A percentile compares a stretch with the other conserved stretches of the same genome.
Evolutionary conservation across 2,797 vertebrate species (phyloP).

Genomic region (Lagorchestes hirsutus): DNA sequence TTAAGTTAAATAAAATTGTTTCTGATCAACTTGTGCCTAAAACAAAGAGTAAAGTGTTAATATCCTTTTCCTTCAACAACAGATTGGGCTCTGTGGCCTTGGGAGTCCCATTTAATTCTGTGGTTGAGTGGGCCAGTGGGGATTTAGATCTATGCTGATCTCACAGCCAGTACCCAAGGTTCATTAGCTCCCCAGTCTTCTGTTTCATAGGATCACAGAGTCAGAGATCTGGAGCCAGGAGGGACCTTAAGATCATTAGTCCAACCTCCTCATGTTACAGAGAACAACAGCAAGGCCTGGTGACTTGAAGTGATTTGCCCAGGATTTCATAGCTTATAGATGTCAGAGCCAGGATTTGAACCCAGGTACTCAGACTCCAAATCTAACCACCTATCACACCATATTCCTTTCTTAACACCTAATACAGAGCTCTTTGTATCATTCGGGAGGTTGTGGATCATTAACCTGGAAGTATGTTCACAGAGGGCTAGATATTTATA

Average conservation of each 20-base stretch:
- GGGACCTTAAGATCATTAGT: not conserved
- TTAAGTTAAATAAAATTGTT: not conserved
- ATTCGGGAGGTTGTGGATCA: not conserved
- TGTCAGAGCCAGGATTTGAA: not conserved
- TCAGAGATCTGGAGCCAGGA: not conserved
- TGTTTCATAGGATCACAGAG: conserved; percentile 6
- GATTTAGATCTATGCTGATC: not conserved
- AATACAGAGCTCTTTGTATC: not conserved
- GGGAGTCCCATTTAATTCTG: not conserved
- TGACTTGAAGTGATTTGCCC: conserved; percentile 16
- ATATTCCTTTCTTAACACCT: not conserved
- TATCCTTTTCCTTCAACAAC: not conserved
- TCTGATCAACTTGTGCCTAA: not conserved
- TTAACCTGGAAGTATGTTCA: not conserved
- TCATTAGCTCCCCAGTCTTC: not conserved
- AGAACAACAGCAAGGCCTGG: not conserved
- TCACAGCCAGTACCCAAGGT: not conserved
- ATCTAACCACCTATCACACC: not conserved
- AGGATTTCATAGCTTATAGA: not conserved
- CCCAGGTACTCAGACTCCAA: not conserved
- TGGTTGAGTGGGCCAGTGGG: not conserved
- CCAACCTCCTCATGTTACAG: not conserved
- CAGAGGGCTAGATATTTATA: not conserved
- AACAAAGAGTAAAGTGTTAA: not conserved
- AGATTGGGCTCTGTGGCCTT: not conserved